These are phyloP conservation scores for Sternotherus odoratus DNA, from an alignment of 2,797 vertebrate genomes.

Conservation along the genomic window DNA sequence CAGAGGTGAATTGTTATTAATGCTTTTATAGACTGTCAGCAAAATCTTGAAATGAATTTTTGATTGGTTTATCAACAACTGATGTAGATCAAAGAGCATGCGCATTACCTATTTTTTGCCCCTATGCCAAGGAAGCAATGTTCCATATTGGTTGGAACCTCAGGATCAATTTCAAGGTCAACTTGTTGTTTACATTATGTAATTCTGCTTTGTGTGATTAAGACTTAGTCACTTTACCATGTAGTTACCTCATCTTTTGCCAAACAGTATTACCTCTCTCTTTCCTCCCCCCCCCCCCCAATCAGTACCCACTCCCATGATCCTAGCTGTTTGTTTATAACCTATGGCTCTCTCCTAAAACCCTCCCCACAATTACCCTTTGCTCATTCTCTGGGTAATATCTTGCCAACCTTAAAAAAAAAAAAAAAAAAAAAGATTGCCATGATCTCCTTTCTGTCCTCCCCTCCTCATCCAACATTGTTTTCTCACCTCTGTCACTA, in stretches of 20 bases:
- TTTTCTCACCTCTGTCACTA: background rate
- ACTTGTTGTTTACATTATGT: background rate
- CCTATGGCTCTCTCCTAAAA: background rate
- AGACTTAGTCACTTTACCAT: fast-evolving
- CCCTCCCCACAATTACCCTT: background rate
- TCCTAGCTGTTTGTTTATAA: background rate
- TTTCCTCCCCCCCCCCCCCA: too few relatives aligned
- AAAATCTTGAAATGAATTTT: background rate
- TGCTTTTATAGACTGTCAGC: background rate
- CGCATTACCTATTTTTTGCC: background rate
- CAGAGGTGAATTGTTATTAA: background rate
- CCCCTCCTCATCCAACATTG: background rate
- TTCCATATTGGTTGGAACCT: background rate
- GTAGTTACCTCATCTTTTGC: fast-evolving
- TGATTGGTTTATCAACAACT: background rate
- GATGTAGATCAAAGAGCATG: background rate
- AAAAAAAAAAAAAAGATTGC: too few relatives aligned
- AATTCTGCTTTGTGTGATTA: fast-evolving
- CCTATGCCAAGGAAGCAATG: background rate
- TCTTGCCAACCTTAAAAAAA: background rate
- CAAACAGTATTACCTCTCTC: fast-evolving
- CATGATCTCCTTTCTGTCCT: background rate
- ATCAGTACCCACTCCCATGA: fast-evolving
- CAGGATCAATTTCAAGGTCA: background rate
- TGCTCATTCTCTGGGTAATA: fast-evolving